Evolutionary conservation across 2,888 invertebrate species (phyloP).

Genomic region (Synanthedon formicaeformis): DNA sequence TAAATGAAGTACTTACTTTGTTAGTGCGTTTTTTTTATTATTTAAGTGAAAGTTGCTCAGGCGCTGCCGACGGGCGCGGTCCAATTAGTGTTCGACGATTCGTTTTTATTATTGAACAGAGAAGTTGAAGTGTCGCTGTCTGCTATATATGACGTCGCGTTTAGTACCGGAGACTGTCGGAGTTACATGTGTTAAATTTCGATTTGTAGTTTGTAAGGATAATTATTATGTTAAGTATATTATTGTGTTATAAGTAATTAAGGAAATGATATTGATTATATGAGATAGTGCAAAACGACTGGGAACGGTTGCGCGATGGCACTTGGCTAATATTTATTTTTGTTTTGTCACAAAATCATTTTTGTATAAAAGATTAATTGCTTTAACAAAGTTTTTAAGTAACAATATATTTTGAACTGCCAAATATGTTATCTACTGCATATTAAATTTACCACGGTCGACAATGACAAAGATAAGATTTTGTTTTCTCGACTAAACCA

Average conservation of each 20-base stretch:
- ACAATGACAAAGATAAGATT: not conserved
- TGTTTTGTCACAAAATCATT: too few relatives aligned
- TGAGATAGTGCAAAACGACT: constrained; percentile 66
- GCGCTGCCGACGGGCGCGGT: constrained; percentile 61
- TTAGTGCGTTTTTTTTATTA: constrained; percentile 54
- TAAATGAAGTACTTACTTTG: constrained; percentile 62
- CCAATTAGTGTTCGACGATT: constrained; percentile 60
- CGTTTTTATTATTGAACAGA: constrained; percentile 44
- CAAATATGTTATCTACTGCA: too few relatives aligned
- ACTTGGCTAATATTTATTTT: too few relatives aligned
- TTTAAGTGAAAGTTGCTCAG: constrained; percentile 68
- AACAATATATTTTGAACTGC: too few relatives aligned
- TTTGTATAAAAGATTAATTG: too few relatives aligned
- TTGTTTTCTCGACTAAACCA: constrained; percentile 6
- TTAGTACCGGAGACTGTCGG: constrained; percentile 24
- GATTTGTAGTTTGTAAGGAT: constrained; percentile 40
- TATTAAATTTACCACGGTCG: too few relatives aligned
- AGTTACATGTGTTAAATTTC: constrained; percentile 40
- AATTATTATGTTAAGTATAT: constrained; percentile 50
- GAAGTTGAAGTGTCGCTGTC: constrained; percentile 29
- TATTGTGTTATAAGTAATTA: constrained; percentile 55
- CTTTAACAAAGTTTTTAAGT: too few relatives aligned
- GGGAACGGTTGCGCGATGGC: constrained; percentile 53
- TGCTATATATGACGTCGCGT: constrained; percentile 30
- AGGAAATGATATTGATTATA: constrained; percentile 35